Evolutionary conservation across 2,888 invertebrate genomes (phyloP), one percentile per base, ranked within the genome.

Genomic region (Ditula angustiorana): DNA sequence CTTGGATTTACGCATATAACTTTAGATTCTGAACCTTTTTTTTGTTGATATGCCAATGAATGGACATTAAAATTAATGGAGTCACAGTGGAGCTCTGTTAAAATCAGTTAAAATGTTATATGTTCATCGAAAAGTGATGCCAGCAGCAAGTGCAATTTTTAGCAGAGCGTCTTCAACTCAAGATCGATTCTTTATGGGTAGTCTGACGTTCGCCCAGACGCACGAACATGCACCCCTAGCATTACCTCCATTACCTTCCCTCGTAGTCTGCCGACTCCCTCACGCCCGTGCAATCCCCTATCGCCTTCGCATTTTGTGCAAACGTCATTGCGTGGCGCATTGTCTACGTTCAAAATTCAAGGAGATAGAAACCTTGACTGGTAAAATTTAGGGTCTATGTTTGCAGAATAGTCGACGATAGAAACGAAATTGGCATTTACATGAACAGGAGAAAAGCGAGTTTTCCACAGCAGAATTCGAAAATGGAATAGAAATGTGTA

Each of bases 241-340:
- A 69, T 79, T 80, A 78, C 80, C 80, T 83, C 83, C 72, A 69
- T 79, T 80, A 78, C 80, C 80, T 83, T 83, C 88, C 85, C 85
- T 83, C 66, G 71, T 71, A 69, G 73, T 74, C 67, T 56, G 3
- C 46, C 70, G 10, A 85, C 90, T 79, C 86, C 73, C 70, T 88
- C 80, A 59, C 76, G 73, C 85, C 55, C 69, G 21, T 30, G 61
- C 55, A 46, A 68, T 69, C 69, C 61, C 62, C 66, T 78, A 78
- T 76, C 62, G 67, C 76, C 69, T 52, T 86, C 85, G 75, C 83
- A 77, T 75, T 83, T 78, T 73, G 70, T 86, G 80, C 85, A 90
- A 92, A 91, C 92, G 91, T 91, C 91, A 92, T 86, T 87, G 91
- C 90, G 88, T 88, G 86, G 90, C 90, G 91, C 92, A 90, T 90